Evolutionary conservation across 2,888 invertebrate species (phyloP).

Genomic region (Leucophenga maculata): DNA sequence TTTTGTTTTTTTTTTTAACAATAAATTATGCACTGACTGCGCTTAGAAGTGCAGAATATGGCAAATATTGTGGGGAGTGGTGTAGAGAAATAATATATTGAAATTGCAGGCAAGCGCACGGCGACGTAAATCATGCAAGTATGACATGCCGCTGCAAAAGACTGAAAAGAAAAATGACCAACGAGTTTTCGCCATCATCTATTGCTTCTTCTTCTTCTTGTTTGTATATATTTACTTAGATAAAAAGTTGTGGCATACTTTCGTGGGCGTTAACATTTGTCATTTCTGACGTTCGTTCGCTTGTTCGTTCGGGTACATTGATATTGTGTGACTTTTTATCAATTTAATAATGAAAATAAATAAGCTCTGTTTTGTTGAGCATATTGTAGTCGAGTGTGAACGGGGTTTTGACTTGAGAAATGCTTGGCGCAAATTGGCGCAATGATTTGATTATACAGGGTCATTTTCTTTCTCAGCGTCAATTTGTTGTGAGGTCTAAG

Average conservation of each 20-base stretch:
- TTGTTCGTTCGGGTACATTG: constrained; percentile 16
- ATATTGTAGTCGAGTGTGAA: no score
- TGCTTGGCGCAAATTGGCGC: no score
- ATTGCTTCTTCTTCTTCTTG: no score
- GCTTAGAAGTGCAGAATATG: no score
- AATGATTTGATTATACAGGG: no score
- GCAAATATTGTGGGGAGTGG: not conserved
- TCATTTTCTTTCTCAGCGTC: no score
- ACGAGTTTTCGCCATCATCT: not conserved
- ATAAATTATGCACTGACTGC: no score
- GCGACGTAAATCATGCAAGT: constrained; percentile 16
- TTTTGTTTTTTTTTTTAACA: no score
- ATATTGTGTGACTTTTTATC: constrained; percentile 10
- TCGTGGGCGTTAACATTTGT: constrained; percentile 7
- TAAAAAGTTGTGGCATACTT: not conserved
- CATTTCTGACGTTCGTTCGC: not conserved
- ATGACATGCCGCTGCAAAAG: constrained; percentile 2
- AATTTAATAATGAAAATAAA: constrained; percentile 1
- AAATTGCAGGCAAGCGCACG: not conserved
- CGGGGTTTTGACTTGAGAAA: no score
- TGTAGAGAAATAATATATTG: not conserved
- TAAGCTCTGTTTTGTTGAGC: no score
- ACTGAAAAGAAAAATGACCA: constrained; percentile 17
- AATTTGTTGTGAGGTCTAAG: no score
- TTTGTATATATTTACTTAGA: not conserved